Evolutionary conservation across 1,140 invertebrate species (phyloP), one percentile per base, ranked within the genome.

Genomic region (Euura saliciscinereae): DNA sequence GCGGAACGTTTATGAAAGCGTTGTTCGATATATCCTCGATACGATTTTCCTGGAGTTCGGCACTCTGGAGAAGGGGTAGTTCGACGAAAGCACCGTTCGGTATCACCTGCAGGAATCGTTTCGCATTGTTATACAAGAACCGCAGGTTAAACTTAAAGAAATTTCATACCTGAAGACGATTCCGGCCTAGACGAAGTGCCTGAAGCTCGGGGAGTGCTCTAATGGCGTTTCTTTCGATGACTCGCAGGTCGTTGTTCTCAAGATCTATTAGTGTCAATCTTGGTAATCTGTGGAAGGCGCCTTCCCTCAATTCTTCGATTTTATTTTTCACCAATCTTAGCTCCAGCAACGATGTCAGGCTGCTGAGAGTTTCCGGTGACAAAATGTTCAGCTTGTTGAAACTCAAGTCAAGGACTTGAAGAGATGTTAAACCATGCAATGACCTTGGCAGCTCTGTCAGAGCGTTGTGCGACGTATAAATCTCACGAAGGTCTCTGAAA

Each of bases 21-120:
- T 92, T 90, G n/a, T 88, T 89, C 0, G 93, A 92, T 66, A 97
- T 91, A 75, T 91, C 91, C 72, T 90, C 89, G 6, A 87, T 87
- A 10, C 85, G 87, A 83, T 97, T 97, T 78, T 96, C 92, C 86
- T 96, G 94, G 46, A 97, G 85, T 81, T 96, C 94, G 1, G 94
- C 89, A 59, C 86, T 90, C 83, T 93, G 91, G 8, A 97, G 86
- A 45, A 91, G 89, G 0, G 93, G 93, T 2, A 97, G 86, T 80
- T 95, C 93, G 69, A 91, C 90, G 83, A 97, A 95, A 6, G 93
- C 92, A 44, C 90, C 90, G 80, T 92, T 92, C 59, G 94, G 92
- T 64, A 92, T 87, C 7, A 80, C 82, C 78, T 88, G 68, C 7
- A 90, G 83, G 43, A 42, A 28, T 28, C 45, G 45, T 69, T 28